Conservation (phyloP, 2,888 invertebrate genomes). For the Heliconius aoede region DNA sequence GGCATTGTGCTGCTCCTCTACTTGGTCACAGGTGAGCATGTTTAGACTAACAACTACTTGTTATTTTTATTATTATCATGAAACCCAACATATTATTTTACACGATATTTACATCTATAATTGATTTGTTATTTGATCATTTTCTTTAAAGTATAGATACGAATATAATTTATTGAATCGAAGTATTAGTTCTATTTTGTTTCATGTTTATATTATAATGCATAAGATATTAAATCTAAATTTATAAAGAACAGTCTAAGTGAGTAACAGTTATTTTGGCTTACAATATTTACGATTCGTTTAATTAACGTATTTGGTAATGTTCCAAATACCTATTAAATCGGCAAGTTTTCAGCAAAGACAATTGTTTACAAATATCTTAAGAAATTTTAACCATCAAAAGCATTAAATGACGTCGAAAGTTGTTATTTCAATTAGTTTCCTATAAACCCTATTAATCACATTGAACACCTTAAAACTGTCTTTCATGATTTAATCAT, state of each 20-base stretch:
- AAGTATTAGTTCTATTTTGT: neutral
- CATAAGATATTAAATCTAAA: neutral
- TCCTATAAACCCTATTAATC: neutral
- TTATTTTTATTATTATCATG: neutral
- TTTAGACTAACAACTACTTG: neutral
- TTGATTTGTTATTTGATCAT: neutral
- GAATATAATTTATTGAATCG: neutral
- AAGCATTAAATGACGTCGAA: neutral
- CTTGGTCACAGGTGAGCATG: slow-evolving; percentile 64
- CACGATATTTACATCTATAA: neutral
- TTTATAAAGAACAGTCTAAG: slow-evolving; percentile 10
- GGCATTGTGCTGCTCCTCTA: slow-evolving; percentile 60
- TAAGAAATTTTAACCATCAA: neutral
- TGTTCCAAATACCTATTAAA: slow-evolving; percentile 38
- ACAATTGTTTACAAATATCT: slow-evolving; percentile 9
- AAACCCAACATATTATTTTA: neutral
- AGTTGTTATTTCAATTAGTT: neutral
- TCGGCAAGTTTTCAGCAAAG: neutral
- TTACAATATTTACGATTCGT: slow-evolving; percentile 37
- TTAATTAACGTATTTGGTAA: slow-evolving; percentile 46
- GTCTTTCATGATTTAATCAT: neutral
- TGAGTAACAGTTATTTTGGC: slow-evolving; percentile 38
- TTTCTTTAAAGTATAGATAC: neutral
- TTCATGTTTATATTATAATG: neutral
- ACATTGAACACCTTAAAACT: neutral